Base-by-base conservation (phyloP, 37 sponge, comb jelly and placozoan species). In the Amphimedon queenslandica region DNA sequence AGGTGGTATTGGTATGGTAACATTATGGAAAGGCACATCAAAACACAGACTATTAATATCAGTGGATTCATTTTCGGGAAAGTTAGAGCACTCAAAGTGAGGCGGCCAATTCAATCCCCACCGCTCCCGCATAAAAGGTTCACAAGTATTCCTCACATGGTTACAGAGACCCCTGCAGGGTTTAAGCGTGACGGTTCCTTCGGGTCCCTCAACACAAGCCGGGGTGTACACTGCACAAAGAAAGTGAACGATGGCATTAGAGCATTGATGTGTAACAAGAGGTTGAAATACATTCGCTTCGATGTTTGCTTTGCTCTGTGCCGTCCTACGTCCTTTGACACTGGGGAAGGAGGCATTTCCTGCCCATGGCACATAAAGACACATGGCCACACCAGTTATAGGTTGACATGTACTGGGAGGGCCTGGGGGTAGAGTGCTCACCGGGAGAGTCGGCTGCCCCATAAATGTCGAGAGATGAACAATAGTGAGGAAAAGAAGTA, bases 171-270 rank as follows among this genome's bases (percentile, higher is more conserved):
- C 75, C 13, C 72, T 24, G 40, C 91, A 90, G 0, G 91, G 91
- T 0, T 39, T 67, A 0, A 85, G 28, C 1, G 58, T 37, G 5
- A 64, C 58, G 11, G 42, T 28, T 27, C 3, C 28, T 2, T 55
- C 63, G 2, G 27, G 11, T 0, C 24, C 29, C 0, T 32, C 37
- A n/a, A 55, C 29, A 56, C 91, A 90, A 28, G 70, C 71, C 8
- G 91, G 91, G 35, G 87, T 73, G 70, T 90, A 90, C 13, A 85
- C 69, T 3, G 87, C 32, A 47, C 91, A 90, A 29, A 90, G 78
- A 27, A 85, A 79, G 58, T 82, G 82, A 27, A 90, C 74, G 41
- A 90, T 75, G 58, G 91, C 87, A 29, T 73, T 67, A 33, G 91
- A 90, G 58, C 91, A 90, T 0, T 28, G 53, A 3, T 36, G 6